phyloP scores from a whole-genome alignment of 2,797 vertebrate species.

The Salmo trutta region DNA sequence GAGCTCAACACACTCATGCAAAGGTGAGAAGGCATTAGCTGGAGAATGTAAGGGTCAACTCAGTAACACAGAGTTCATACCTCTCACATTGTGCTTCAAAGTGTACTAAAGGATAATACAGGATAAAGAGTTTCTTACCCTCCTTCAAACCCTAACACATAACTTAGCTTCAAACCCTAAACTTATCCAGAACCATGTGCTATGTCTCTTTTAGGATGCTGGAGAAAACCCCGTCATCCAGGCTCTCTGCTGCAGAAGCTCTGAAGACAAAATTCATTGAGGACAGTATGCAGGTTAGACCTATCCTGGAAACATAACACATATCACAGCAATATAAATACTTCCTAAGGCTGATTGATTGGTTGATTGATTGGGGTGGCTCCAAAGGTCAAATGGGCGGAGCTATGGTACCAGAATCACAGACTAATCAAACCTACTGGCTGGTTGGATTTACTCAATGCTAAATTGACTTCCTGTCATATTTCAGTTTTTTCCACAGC shows the following conservation, averaged over 20 bases:
- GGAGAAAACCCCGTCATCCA: conserved; percentile 37
- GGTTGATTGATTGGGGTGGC: not conserved
- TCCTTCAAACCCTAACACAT: not conserved
- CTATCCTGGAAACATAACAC: not conserved
- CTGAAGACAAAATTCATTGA: conserved; percentile 36
- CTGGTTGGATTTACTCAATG: conserved; percentile 22
- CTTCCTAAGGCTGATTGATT: not conserved
- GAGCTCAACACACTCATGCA: conserved; percentile 76
- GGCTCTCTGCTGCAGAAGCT: conserved; percentile 49
- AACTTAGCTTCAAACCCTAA: not conserved
- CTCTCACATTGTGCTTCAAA: not conserved
- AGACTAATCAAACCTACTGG: conserved; percentile 17
- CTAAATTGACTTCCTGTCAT: conserved; percentile 24
- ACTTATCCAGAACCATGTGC: not conserved
- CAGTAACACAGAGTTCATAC: not conserved
- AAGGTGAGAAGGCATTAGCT: not conserved
- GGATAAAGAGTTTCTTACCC: not conserved
- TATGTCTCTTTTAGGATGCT: conserved; percentile 41
- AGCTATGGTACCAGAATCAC: not conserved
- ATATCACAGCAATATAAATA: not conserved
- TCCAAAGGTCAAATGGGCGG: conserved; percentile 25
- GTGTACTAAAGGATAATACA: not conserved
- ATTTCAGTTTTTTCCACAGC: not conserved
- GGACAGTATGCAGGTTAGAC: conserved; percentile 42
- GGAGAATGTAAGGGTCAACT: not conserved